phyloP scores from a whole-genome alignment of 2,113 vertebrate genomes.

The Microcebus ravelobensis region DNA sequence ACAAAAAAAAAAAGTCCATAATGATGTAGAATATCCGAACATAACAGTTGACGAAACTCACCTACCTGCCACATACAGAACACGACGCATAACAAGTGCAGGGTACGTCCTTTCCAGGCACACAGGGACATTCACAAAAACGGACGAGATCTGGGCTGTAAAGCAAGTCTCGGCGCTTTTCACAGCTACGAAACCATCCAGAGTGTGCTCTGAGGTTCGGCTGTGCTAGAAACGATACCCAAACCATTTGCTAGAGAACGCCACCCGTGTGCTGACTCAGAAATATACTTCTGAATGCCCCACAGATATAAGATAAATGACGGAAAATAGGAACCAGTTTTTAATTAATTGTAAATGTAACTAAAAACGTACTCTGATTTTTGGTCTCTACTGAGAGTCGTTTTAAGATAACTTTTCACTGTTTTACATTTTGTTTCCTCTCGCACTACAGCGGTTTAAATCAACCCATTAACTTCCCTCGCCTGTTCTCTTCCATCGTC shows the following conservation, averaged over 20 bases:
- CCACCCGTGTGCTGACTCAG: background rate
- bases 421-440: background rate
- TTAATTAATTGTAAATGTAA: background rate
- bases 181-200: background rate
- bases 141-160: rapidly evolving
- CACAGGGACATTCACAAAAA: rapidly evolving
- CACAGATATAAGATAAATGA: background rate
- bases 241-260: background rate
- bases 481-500: background rate
- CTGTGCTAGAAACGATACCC: background rate
- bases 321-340: rapidly evolving
- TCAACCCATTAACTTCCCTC: background rate
- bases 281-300: background rate
- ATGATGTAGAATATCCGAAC: rapidly evolving
- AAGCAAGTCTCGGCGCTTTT: background rate
- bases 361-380: rapidly evolving
- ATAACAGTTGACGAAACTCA: rapidly evolving
- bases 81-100: rapidly evolving
- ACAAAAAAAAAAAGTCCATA: background rate
- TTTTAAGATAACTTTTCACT: rapidly evolving
- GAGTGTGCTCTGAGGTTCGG: rapidly evolving
- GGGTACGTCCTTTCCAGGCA: rapidly evolving
- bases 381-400: rapidly evolving
- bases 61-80: rapidly evolving
- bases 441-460: rapidly evolving